phyloP scores from a whole-genome alignment of 1,140 invertebrate genomes.

The Drosophila fuyamai region DNA sequence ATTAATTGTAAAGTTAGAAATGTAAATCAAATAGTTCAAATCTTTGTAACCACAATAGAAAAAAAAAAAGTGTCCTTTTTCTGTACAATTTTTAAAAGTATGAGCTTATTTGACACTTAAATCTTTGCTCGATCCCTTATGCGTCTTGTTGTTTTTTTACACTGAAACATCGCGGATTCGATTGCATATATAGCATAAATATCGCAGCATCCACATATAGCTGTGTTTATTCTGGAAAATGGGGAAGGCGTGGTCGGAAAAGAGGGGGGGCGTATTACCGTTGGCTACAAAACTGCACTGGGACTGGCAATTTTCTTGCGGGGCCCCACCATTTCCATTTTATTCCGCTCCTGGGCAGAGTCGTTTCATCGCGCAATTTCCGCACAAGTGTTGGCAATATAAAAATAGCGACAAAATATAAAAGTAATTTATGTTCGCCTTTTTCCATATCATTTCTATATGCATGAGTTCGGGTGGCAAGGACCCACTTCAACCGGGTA shows the following conservation, averaged over 20 bases:
- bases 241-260: neutral
- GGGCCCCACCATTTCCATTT: slow-evolving; percentile 40
- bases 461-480: slow-evolving; percentile 25
- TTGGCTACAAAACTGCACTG: slow-evolving; percentile 62
- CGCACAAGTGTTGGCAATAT: slow-evolving; percentile 83
- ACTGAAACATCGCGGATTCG: slow-evolving; percentile 68
- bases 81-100: neutral
- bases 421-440: slow-evolving; percentile 81
- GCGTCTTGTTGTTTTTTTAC: slow-evolving; percentile 26
- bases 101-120: neutral
- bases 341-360: slow-evolving; percentile 46
- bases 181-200: slow-evolving; percentile 65
- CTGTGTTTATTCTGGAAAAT: slow-evolving; percentile 4
- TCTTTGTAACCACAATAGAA: too few relatives aligned
- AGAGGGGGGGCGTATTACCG: slow-evolving; percentile 42
- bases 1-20: too few relatives aligned
- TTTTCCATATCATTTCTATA: slow-evolving; percentile 76
- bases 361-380: slow-evolving; percentile 80
- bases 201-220: slow-evolving; percentile 49
- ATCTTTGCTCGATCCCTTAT: neutral
- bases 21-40: too few relatives aligned
- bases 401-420: slow-evolving; percentile 83
- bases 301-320: slow-evolving; percentile 70
- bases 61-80: neutral
- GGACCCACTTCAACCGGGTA: slow-evolving; percentile 22